Conservation (phyloP, 2,797 vertebrate species). For the Pachyuromys duprasi region DNA sequence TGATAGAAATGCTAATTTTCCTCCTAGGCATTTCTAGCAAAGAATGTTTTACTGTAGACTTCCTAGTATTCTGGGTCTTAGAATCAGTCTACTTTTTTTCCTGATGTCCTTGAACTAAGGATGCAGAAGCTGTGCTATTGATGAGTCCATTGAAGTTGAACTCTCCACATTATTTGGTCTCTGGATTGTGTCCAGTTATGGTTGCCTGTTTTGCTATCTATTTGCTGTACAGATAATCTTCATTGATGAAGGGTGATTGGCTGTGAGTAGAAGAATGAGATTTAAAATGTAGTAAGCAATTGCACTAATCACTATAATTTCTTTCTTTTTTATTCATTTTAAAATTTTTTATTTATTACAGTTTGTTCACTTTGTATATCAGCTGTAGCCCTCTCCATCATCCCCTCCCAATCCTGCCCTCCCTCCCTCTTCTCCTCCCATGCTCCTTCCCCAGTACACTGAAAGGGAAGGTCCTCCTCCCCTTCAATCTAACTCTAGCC, state of each 20-base stretch:
- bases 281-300: background rate
- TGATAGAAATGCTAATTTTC: background rate
- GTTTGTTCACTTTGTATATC: too few species aligned
- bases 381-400: too few species aligned
- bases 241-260: too few species aligned
- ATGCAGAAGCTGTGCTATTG: background rate
- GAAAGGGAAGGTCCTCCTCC: too few species aligned
- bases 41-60: background rate
- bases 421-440: too few species aligned
- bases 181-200: background rate
- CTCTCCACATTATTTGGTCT: too few species aligned
- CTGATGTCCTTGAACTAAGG: background rate
- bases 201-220: background rate
- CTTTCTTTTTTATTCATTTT: too few species aligned
- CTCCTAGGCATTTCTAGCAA: background rate
- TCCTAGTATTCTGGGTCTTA: background rate
- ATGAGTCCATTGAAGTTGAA: background rate
- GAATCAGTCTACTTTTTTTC: background rate
- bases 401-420: too few species aligned
- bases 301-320: too few species aligned
- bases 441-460: too few species aligned
- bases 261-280: background rate
- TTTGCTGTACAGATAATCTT: background rate
- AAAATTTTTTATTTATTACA: too few species aligned
- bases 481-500: too few species aligned